Conservation (phyloP, 1,140 invertebrate species). For the Teleogryllus occipitalis region DNA sequence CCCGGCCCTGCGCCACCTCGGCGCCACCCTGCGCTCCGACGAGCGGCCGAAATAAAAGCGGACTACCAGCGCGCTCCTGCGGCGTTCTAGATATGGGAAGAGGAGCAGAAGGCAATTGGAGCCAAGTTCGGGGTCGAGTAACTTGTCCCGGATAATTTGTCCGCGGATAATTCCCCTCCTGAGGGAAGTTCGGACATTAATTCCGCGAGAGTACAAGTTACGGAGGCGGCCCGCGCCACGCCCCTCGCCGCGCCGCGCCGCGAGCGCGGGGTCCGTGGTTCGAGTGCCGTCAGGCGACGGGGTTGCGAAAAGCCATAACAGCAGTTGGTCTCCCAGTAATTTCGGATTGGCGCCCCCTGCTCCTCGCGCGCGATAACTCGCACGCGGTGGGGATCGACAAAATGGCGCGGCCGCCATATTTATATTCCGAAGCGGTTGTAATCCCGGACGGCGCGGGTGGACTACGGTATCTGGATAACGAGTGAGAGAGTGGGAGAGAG, state of each 20-base stretch:
- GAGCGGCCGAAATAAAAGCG: not conserved
- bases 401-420: not conserved
- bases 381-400: not conserved
- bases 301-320: not conserved
- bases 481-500: not conserved
- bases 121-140: not conserved
- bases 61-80: not conserved
- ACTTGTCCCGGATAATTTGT: not conserved
- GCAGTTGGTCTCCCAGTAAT: not conserved
- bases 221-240: too few relatives aligned
- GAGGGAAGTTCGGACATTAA: not conserved
- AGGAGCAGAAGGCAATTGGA: not conserved
- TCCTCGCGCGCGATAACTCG: not conserved
- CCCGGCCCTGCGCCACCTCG: too few relatives aligned
- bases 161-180: not conserved
- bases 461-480: not conserved
- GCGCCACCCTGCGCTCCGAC: too few relatives aligned
- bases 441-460: not conserved
- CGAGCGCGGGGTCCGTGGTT: not conserved
- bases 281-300: not conserved
- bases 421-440: not conserved
- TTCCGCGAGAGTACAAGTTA: not conserved
- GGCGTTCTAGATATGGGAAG: not conserved
- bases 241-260: too few relatives aligned
- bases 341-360: not conserved